Conservation (phyloP, 2,888 invertebrate species). For the Erannis defoliaria region DNA sequence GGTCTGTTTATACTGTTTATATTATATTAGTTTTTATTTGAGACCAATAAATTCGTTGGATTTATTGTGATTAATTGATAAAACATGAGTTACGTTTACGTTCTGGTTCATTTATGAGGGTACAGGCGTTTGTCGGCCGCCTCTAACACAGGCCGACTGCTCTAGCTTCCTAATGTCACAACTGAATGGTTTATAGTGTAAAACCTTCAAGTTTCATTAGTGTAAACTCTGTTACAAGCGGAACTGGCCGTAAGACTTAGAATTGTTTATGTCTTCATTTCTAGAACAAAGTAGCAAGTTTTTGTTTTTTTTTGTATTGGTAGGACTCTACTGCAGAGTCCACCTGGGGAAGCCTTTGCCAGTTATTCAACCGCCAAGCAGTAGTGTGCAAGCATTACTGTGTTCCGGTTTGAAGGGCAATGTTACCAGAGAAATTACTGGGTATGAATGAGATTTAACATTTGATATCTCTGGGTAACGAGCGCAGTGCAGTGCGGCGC, state of each 20-base stretch:
- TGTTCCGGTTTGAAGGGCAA: no score
- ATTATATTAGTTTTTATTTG: slow-evolving; percentile 14
- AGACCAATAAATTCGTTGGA: slow-evolving; percentile 25
- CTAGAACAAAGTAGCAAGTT: neutral
- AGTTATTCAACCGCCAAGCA: no score
- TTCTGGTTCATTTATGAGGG: slow-evolving; percentile 12
- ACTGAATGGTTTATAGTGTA: slow-evolving; percentile 8
- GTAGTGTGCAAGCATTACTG: no score
- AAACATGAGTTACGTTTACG: slow-evolving; percentile 23
- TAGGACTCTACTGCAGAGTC: no score
- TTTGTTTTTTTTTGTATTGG: no score
- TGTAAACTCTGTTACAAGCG: slow-evolving; percentile 2
- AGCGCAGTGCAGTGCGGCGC: no score
- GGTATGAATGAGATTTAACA: no score
- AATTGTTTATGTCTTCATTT: neutral
- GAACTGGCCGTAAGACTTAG: neutral
- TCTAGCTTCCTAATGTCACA: slow-evolving; percentile 12
- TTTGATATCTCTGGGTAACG: no score
- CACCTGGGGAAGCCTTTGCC: no score
- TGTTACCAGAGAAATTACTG: no score
- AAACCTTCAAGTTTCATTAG: slow-evolving; percentile 10
- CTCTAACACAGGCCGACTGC: slow-evolving; percentile 1
- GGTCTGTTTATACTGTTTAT: slow-evolving; percentile 28
- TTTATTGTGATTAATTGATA: slow-evolving; percentile 29
- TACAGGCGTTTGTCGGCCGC: slow-evolving; percentile 12